Evolutionary conservation across 2,888 invertebrate genomes (phyloP), one percentile per base, ranked within the genome.

Genomic region (Protodeltote pygarga): DNA sequence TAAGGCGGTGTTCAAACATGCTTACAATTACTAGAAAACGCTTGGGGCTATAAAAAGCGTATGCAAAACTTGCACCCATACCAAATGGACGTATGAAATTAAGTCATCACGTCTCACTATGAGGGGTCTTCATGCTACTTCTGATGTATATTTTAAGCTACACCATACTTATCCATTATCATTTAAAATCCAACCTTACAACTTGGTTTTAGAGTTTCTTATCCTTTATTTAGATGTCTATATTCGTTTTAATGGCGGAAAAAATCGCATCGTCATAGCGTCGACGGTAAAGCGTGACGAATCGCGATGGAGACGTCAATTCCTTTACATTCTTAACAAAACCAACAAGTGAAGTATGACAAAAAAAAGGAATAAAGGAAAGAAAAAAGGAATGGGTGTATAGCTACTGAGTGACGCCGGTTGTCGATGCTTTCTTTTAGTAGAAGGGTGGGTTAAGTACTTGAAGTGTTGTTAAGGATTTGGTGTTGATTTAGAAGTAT

Each of bases 291-390:
- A 79, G 78, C 87, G 87, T 84, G 83, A 85, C 90, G 84, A 88
- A 90, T 81, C 73, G 81, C 84, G 74, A 88, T 84, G 81, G 77
- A 89, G 85, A 83, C 88, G 86, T 88, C 86, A 86, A 85, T 88
- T 81, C 83, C 82, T 83, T 80, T 74, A 79, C 82, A 77, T 85
- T 83, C 83, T 82, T 79, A 77, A 89, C 79, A 88, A 89, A 90
- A 89, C 87, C 89, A 88, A 90, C 89, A 89, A 87, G 85, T 83
- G 77, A 77, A 77, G 73, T 75, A 77, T 62, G 77, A 82, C 81
- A 79, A 79, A 75, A 65, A 68, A 35, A 23, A 37, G 5, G 51
- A 75, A 70, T 63, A 75, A 75, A 75, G 65, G 49, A 31, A 50
- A 63, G 54, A 71, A 71, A 65, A 70, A 73, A 62, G 51, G 53